Evolutionary conservation across 1,140 invertebrate genomes (phyloP).

Genomic region (Teleopsis dalmanni): DNA sequence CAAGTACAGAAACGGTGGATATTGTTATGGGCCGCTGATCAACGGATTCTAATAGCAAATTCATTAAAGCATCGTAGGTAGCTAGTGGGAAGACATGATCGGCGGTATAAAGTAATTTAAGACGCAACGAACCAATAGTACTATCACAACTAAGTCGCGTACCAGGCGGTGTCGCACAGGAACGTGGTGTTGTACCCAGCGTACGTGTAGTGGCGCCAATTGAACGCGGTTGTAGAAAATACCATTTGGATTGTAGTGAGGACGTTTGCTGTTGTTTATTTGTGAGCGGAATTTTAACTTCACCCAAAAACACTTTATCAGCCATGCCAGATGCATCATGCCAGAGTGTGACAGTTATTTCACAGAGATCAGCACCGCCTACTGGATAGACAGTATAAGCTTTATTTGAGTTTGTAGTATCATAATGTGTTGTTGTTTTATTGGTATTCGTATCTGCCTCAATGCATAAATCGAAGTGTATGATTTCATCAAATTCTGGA

Average conservation of each 20-base stretch:
- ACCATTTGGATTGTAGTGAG: conserved; percentile 58
- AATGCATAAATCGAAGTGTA: conserved; percentile 73
- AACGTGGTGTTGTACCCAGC: conserved; percentile 53
- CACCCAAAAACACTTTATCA: conserved; percentile 75
- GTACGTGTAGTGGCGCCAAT: conserved; percentile 47
- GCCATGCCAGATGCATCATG: conserved; percentile 72
- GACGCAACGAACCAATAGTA: conserved; percentile 68
- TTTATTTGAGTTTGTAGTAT: conserved; percentile 35
- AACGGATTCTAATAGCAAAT: conserved; percentile 66
- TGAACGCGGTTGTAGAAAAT: conserved; percentile 71
- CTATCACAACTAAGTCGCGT: conserved; percentile 54
- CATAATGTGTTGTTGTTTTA: conserved; percentile 9
- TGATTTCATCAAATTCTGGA: conserved; percentile 81
- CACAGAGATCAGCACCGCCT: conserved; percentile 56
- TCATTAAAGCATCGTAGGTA: conserved; percentile 68
- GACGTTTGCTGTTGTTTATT: conserved; percentile 58
- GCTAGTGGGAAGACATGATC: conserved; percentile 79
- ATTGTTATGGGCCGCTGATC: conserved; percentile 72
- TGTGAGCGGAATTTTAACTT: conserved; percentile 68
- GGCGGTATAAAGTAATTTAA: conserved; percentile 79
- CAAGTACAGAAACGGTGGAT: conserved; percentile 77
- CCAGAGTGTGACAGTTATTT: conserved; percentile 73
- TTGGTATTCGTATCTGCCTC: conserved; percentile 44
- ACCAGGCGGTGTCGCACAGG: conserved; percentile 60
- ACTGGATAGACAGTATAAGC: conserved; percentile 50